phyloP scores from a whole-genome alignment of 2,888 invertebrate genomes.

The Penaeus monodon region DNA sequence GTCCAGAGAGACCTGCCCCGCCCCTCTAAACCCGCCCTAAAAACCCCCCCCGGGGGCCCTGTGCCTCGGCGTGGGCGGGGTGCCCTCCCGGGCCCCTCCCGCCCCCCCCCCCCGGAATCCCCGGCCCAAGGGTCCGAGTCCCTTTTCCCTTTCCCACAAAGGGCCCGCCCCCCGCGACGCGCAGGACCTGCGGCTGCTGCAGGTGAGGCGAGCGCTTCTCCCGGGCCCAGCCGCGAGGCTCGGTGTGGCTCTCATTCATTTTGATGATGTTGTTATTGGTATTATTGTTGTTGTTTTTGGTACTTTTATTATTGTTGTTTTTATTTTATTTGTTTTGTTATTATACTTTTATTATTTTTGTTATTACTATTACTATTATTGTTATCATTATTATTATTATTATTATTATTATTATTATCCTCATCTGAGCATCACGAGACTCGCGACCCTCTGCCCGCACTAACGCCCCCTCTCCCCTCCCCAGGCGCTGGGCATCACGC shows the following conservation, averaged over 20 bases:
- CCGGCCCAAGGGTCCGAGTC: conserved; percentile 82
- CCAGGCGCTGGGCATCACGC: conserved; percentile 76
- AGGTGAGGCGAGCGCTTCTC: conserved; percentile 69
- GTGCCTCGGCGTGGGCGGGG: conserved; percentile 68
- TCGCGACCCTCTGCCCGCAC: too few relatives aligned
- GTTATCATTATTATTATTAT: too few relatives aligned
- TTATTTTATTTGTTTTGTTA: not conserved
- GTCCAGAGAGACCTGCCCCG: conserved; percentile 61
- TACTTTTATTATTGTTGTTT: not conserved
- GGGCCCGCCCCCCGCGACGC: conserved; percentile 86
- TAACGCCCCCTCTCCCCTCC: not conserved
- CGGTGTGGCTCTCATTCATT: too few relatives aligned
- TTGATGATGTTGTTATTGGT: too few relatives aligned
- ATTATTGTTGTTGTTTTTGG: not conserved
- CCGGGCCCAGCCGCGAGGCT: too few relatives aligned
- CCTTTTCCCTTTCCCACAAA: too few relatives aligned
- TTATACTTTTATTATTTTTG: not conserved
- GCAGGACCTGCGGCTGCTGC: conserved; percentile 78
- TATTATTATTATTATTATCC: too few relatives aligned
- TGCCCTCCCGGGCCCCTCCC: conserved; percentile 16
- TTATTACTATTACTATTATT: too few relatives aligned
- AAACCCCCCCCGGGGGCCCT: conserved; percentile 43
- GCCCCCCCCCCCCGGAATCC: conserved; percentile 65
- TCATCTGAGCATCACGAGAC: too few relatives aligned
- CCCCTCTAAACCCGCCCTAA: conserved; percentile 67